Evolutionary conservation across 2,888 invertebrate species (phyloP).

Genomic region (Oeneis ivallda): DNA sequence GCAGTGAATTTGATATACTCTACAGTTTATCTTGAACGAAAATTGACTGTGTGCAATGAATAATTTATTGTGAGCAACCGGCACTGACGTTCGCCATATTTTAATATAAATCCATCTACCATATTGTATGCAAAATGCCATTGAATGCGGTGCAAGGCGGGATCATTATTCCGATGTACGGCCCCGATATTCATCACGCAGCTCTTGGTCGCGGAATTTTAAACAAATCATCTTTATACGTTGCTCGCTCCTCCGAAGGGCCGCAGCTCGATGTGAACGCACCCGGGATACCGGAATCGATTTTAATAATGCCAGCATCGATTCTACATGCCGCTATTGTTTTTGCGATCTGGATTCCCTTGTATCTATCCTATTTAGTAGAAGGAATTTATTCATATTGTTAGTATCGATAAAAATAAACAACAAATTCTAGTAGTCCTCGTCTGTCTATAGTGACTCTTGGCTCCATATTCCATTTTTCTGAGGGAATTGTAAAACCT

Average conservation of each 20-base stretch:
- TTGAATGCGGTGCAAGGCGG: constrained; percentile 79
- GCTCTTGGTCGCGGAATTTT: constrained; percentile 71
- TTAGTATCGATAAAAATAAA: constrained; percentile 12
- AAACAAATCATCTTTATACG: constrained; percentile 80
- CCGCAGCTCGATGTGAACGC: constrained; percentile 49
- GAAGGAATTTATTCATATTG: constrained; percentile 19
- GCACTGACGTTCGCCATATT: constrained; percentile 78
- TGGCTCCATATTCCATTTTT: constrained; percentile 3
- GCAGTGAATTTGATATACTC: constrained; percentile 72
- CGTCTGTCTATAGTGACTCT: constrained; percentile 4
- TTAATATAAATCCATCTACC: constrained; percentile 81
- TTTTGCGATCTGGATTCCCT: constrained; percentile 31
- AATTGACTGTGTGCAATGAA: constrained; percentile 79
- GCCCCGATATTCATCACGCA: constrained; percentile 77
- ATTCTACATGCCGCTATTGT: constrained; percentile 29
- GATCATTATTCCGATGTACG: constrained; percentile 80
- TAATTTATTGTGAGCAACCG: constrained; percentile 79
- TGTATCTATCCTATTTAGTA: constrained; percentile 21
- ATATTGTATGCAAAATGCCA: constrained; percentile 82
- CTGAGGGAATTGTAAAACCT: background rate
- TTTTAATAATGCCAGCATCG: constrained; percentile 57
- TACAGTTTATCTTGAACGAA: constrained; percentile 73
- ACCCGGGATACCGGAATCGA: constrained; percentile 55
- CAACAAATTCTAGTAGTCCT: background rate
- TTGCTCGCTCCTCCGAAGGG: constrained; percentile 45